Base-by-base conservation (phyloP, 2,797 vertebrate genomes). In the Acipenser transmontanus region DNA sequence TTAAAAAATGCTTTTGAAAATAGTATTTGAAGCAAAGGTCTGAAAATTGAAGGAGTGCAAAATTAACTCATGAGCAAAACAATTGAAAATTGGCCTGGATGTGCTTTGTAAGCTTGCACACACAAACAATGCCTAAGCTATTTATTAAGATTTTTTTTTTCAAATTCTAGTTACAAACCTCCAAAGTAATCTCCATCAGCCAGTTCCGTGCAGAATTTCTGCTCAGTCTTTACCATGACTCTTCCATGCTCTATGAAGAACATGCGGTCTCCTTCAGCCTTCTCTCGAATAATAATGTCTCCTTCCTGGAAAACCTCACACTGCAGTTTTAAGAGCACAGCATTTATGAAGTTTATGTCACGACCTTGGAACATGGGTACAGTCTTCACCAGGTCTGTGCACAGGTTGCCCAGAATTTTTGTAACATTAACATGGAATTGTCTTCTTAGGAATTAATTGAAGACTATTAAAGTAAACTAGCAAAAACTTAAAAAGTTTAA, bases 151-250 rank as follows among this genome's bases (percentile, higher is more conserved):
- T 34, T 34, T 34, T 34, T 34, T 34, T 34, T 52, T 52, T 12
- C 6, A 4, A 52, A 52, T 8, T 52, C 8, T 12, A 62, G 54
- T 68, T 7, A 85, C 70, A 68, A 62, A 83, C 81, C 81, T 84
- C 87, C 85, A 75, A 89, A 88, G 52, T 78, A 85, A 70, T 89
- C 83, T 70, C 85, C 84, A n/a, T 88, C 88, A 60, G 75, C 79
- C 64, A 88, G 66, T 47, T 87, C 76, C 67, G 73, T 83, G 62
- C 84, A 74, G n/a, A 80, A 76, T 51, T 66, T 69, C 20, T 34
- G 20, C 0, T 84, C 73, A 0, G 66, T 81, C 83, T 85, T 84
- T 72, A 84, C 14, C 2, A 82, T 62, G 20, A 89, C 86, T 66
- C 83, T 79, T 11, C 83, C 80, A 2, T 78, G 76, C 50, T 87